Evolutionary conservation across 2,113 vertebrate species (phyloP).

Genomic region (Cercocebus atys): DNA sequence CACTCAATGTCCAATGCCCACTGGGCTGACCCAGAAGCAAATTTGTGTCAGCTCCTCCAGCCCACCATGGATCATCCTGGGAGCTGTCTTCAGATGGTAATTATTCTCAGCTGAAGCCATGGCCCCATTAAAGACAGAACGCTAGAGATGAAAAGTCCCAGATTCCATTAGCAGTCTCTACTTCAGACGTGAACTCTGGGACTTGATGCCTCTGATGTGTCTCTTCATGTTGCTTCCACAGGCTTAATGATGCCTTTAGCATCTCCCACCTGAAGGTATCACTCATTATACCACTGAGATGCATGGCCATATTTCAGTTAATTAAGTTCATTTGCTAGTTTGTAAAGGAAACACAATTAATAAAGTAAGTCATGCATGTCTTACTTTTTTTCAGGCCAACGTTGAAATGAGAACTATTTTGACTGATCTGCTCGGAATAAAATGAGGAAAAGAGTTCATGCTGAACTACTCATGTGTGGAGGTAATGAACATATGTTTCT

Average conservation of each 20-base stretch:
- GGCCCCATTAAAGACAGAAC: neutral
- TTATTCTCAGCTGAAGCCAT: constrained; percentile 12
- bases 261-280: constrained; percentile 35
- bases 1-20: fast-evolving
- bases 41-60: neutral
- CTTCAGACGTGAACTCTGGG: neutral
- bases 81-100: neutral
- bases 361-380: neutral
- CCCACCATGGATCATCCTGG: fast-evolving
- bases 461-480: neutral
- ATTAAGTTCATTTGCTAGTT: neutral
- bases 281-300: fast-evolving
- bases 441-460: neutral
- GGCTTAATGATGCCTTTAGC: neutral
- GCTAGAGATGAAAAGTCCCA: neutral
- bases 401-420: neutral
- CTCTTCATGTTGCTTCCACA: constrained; percentile 47
- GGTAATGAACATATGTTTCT: constrained; percentile 42
- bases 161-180: constrained; percentile 15
- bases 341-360: constrained; percentile 25
- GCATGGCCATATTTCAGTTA: fast-evolving
- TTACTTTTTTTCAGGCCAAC: neutral
- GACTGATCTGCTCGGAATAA: neutral
- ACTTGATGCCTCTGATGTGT: neutral
- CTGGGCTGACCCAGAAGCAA: neutral